Percentiles rank a stretch among this genome's conserved stretches.
Evolutionary conservation across 2,797 vertebrate species (phyloP).

Genomic region (Delichon dasypus): DNA sequence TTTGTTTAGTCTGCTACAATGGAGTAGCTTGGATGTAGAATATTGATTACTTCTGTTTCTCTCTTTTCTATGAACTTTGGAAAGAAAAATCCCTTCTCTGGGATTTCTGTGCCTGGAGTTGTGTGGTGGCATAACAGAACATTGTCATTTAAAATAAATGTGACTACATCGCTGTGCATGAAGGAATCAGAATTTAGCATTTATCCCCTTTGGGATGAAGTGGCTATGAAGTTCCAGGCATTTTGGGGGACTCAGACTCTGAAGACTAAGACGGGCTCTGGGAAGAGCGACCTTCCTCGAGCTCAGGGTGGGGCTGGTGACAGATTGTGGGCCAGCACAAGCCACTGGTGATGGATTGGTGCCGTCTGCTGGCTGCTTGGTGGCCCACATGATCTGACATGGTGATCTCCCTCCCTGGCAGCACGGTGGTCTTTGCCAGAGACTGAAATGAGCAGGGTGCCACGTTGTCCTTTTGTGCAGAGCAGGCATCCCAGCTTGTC

Average conservation of each 20-base stretch:
- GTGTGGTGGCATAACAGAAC: neutral
- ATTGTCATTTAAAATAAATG: neutral
- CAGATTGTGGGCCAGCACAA: neutral
- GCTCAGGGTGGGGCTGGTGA: neutral
- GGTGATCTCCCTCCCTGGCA: neutral
- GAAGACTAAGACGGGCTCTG: neutral
- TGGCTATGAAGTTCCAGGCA: neutral
- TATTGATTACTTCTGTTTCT: neutral
- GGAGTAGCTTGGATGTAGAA: neutral
- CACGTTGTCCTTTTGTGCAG: accelerated
- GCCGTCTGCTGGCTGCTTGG: constrained; percentile 17
- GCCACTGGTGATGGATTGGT: neutral
- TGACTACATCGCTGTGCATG: accelerated
- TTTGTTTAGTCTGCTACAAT: neutral
- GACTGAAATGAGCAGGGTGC: neutral
- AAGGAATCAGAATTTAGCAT: neutral
- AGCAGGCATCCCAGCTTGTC: neutral
- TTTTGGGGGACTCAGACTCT: neutral
- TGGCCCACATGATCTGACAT: neutral
- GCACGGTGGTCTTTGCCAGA: accelerated
- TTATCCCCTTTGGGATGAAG: neutral
- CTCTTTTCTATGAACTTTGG: neutral
- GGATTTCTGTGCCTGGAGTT: neutral
- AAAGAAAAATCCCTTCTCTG: neutral
- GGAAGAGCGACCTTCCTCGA: neutral